Evolutionary conservation across 2,113 vertebrate genomes (phyloP).

Genomic region (Megaceryle maxima): DNA sequence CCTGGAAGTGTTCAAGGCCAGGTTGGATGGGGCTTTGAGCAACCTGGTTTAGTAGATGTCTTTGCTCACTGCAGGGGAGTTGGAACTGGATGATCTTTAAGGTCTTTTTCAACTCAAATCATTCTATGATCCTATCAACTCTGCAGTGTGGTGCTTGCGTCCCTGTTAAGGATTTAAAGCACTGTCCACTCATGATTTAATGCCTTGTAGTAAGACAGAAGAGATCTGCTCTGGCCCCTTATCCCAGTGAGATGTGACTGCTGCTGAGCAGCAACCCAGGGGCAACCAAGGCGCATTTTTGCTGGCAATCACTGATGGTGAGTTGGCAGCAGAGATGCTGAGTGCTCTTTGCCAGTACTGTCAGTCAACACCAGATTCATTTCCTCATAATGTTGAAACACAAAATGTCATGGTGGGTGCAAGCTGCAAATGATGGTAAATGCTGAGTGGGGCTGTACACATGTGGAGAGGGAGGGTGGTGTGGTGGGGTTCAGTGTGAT

Average conservation of each 20-base stretch:
- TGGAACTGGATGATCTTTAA: background rate
- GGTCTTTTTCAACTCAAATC: background rate
- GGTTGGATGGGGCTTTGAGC: background rate
- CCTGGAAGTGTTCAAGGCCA: background rate
- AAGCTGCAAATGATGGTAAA: background rate
- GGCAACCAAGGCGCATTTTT: fast-evolving
- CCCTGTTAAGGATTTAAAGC: background rate
- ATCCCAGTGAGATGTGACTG: background rate
- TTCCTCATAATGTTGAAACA: background rate
- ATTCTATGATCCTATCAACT: background rate
- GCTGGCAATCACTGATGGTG: background rate
- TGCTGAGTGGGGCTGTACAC: background rate
- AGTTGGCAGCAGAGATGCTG: background rate
- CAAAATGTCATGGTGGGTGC: background rate
- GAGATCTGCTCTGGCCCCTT: background rate
- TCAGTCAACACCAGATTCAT: background rate
- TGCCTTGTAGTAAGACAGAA: background rate
- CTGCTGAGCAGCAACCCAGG: background rate
- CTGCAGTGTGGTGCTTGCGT: fast-evolving
- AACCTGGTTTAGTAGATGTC: background rate
- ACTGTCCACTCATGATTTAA: background rate
- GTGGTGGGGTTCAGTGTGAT: background rate
- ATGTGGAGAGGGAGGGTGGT: background rate
- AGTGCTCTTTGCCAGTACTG: background rate
- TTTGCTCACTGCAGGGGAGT: background rate